Evolutionary conservation across 2,797 vertebrate genomes (phyloP).

Genomic region (Typhlichthys eigenmanni): DNA sequence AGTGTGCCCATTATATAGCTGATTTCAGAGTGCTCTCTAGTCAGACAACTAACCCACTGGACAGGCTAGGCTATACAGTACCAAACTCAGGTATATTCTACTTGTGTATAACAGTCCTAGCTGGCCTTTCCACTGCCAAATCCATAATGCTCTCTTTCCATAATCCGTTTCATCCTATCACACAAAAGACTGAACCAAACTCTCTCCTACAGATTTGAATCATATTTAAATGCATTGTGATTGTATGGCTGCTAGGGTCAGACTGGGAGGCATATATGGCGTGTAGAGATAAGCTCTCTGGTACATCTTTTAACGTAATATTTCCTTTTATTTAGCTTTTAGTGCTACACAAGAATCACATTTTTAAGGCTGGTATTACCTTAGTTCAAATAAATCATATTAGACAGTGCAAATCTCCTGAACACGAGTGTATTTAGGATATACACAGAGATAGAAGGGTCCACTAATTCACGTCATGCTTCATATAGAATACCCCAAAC

Average conservation of each 20-base stretch:
- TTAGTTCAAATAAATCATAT: too few species aligned
- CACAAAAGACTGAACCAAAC: not conserved
- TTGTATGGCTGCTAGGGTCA: not conserved
- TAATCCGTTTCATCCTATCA: not conserved
- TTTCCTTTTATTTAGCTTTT: slow-evolving; percentile 28
- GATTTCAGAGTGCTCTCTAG: slow-evolving; percentile 34
- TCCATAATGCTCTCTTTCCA: not conserved
- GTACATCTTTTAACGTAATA: slow-evolving; percentile 18
- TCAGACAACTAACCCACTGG: slow-evolving; percentile 11
- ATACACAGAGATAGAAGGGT: not conserved
- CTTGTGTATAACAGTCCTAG: not conserved
- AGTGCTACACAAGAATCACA: not conserved
- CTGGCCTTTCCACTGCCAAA: not conserved
- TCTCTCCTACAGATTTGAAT: too few species aligned
- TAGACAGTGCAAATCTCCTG: too few species aligned
- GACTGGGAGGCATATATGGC: slow-evolving; percentile 16
- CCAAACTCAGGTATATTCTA: slow-evolving; percentile 4
- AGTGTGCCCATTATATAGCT: too few species aligned
- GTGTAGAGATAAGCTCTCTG: slow-evolving; percentile 24
- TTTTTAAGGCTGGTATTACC: too few species aligned
- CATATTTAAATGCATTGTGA: not conserved
- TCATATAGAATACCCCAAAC: too few species aligned
- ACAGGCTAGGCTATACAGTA: not conserved
- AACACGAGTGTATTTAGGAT: too few species aligned
- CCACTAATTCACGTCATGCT: too few species aligned